Evolutionary conservation across 2,888 invertebrate genomes (phyloP).

Genomic region (Cynaeus angustus): DNA sequence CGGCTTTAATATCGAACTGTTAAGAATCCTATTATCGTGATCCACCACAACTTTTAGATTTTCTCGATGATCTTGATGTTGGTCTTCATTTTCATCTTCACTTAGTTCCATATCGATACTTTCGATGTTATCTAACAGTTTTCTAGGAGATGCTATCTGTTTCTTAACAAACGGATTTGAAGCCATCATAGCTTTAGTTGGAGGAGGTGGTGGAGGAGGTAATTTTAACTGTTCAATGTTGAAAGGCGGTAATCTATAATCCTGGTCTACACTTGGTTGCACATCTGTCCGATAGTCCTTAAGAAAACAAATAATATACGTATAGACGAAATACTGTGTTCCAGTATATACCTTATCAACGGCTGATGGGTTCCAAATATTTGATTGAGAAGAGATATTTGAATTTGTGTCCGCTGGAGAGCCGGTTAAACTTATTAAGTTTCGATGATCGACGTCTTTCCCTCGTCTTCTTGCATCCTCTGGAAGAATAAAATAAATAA

Average conservation of each 20-base stretch:
- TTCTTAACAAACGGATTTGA: constrained; percentile 26
- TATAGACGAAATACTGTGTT: neutral
- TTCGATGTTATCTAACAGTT: constrained; percentile 80
- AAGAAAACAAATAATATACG: neutral
- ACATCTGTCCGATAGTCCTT: constrained; percentile 55
- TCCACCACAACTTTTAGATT: constrained; percentile 51
- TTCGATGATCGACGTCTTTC: constrained; percentile 87
- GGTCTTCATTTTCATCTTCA: constrained; percentile 79
- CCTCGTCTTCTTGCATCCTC: constrained; percentile 62
- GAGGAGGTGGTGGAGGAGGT: constrained; percentile 73
- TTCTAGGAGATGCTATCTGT: constrained; percentile 49
- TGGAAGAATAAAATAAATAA: constrained; percentile 48
- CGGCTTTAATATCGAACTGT: constrained; percentile 44
- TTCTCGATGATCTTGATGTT: constrained; percentile 4
- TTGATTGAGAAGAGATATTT: constrained; percentile 29
- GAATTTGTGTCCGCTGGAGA: constrained; percentile 72
- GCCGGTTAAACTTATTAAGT: constrained; percentile 88
- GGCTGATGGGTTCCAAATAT: constrained; percentile 56
- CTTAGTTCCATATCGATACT: constrained; percentile 92
- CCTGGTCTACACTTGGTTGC: constrained; percentile 61
- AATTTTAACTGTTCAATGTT: constrained; percentile 65
- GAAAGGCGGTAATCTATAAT: constrained; percentile 66
- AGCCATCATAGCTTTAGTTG: constrained; percentile 61
- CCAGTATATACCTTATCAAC: constrained; percentile 34
- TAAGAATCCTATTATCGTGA: constrained; percentile 40